Conservation (phyloP, 1,140 invertebrate species). For the Agrilus planipennis region DNA sequence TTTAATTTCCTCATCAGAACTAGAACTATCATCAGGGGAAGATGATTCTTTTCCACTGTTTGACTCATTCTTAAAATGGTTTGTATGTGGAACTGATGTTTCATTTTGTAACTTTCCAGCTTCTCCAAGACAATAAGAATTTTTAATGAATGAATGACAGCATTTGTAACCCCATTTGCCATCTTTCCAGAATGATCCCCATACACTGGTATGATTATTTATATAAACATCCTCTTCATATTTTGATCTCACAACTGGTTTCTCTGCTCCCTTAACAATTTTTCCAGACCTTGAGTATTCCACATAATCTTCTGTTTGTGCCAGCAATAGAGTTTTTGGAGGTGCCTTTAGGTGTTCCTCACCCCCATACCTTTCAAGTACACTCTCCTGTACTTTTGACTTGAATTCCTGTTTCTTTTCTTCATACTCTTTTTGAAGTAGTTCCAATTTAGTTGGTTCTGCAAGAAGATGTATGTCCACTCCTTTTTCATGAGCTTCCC, state of each 20-base stretch:
- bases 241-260: slow-evolving; percentile 69
- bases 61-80: neutral
- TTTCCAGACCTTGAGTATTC: slow-evolving; percentile 93
- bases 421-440: slow-evolving; percentile 82
- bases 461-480: slow-evolving; percentile 94
- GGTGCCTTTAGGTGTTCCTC: slow-evolving; percentile 82
- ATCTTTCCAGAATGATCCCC: slow-evolving; percentile 89
- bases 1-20: slow-evolving; percentile 35
- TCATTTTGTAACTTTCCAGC: slow-evolving; percentile 42
- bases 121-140: slow-evolving; percentile 80
- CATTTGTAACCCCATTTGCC: slow-evolving; percentile 94
- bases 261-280: slow-evolving; percentile 73
- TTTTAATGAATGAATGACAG: slow-evolving; percentile 88
- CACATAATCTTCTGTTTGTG: slow-evolving; percentile 92
- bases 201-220: slow-evolving; percentile 89
- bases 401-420: slow-evolving; percentile 83
- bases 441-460: slow-evolving; percentile 93
- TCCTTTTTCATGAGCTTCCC: slow-evolving; percentile 90
- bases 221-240: slow-evolving; percentile 92
- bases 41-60: slow-evolving; percentile 2
- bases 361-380: slow-evolving; percentile 83
- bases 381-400: slow-evolving; percentile 53
- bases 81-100: neutral
- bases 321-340: slow-evolving; percentile 73
- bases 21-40: slow-evolving; percentile 11